A percentile compares a stretch with the other conserved stretches of the same genome.
phyloP scores from a whole-genome alignment of 2,797 vertebrate genomes.

The Premnoplex brunnescens region DNA sequence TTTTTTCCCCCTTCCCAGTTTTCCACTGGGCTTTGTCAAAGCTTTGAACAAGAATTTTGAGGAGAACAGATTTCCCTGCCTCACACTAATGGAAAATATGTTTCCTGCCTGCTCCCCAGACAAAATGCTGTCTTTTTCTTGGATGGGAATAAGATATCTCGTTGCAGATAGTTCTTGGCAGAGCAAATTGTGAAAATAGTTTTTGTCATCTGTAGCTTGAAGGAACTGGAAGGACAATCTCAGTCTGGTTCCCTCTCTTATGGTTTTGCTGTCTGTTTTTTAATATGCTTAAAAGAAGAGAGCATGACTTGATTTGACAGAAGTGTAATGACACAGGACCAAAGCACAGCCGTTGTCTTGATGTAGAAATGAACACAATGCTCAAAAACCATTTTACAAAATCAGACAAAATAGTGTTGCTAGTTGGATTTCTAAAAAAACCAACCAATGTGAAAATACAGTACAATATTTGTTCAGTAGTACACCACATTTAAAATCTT shows the following conservation, averaged over 20 bases:
- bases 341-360: not conserved
- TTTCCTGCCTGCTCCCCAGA: not conserved
- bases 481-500: not conserved
- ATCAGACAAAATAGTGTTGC: not conserved
- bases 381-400: not conserved
- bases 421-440: not conserved
- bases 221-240: not conserved
- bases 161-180: not conserved
- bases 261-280: not conserved
- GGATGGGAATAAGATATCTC: not conserved
- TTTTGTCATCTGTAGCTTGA: not conserved
- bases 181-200: not conserved
- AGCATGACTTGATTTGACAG: not conserved
- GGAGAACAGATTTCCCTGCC: not conserved
- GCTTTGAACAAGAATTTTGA: not conserved
- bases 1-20: fast-evolving
- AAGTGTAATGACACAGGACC: not conserved
- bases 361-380: not conserved
- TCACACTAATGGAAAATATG: not conserved
- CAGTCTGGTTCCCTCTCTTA: not conserved
- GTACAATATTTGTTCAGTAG: not conserved
- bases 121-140: not conserved
- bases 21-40: not conserved
- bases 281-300: not conserved
- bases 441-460: not conserved